Evolutionary conservation across 1,140 invertebrate genomes (phyloP).

Genomic region (Drosophila varians): DNA sequence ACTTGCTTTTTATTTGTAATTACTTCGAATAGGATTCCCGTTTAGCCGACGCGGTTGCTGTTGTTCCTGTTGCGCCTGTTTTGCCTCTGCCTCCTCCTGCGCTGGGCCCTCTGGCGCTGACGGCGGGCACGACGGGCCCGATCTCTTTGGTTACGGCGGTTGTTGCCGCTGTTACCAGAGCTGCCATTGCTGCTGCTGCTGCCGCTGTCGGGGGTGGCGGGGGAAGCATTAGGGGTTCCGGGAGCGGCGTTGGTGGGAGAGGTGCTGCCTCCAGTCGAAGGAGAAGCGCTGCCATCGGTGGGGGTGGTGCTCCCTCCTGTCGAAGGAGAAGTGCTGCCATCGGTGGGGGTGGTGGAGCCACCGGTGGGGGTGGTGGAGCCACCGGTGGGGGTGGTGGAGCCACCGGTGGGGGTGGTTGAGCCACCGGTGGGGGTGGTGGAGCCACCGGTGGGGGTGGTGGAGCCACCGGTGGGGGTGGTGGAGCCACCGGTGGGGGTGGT

Average conservation of each 20-base stretch:
- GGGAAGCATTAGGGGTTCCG: not conserved
- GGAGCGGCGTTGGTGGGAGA: not conserved
- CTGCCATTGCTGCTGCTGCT: not conserved
- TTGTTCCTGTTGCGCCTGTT: conserved; percentile 3
- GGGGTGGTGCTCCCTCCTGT: not conserved
- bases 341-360: not conserved
- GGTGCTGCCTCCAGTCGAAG: not conserved
- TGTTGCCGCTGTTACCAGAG: not conserved
- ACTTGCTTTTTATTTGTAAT: not conserved
- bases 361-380: not conserved
- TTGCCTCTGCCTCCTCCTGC: conserved; percentile 18
- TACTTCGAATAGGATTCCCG: not conserved
- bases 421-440: too few species aligned
- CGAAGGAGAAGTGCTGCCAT: not conserved
- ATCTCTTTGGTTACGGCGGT: not conserved
- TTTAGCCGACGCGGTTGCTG: conserved; percentile 6
- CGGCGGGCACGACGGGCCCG: conserved; percentile 13
- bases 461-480: conserved; percentile 1
- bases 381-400: not conserved
- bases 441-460: not conserved
- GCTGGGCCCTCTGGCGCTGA: conserved; percentile 13
- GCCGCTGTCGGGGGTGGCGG: not conserved
- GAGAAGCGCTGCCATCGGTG: not conserved
- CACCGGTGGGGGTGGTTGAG: not conserved
- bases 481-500: conserved; percentile 8